phyloP scores from a whole-genome alignment of 2,797 vertebrate genomes.

The Spatula clypeata region DNA sequence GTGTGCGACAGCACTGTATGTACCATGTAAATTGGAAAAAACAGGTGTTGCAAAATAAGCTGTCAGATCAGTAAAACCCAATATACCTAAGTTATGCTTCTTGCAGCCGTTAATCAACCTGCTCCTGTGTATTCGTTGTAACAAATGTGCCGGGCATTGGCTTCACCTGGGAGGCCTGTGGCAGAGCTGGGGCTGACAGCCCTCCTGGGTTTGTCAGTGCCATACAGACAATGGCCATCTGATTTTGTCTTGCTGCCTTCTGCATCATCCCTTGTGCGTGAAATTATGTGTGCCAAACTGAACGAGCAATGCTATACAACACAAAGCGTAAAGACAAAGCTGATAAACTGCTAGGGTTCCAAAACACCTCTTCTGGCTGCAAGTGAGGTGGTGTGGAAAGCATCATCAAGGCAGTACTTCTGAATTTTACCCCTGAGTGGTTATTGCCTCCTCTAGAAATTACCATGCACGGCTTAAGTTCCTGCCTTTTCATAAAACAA shows the following conservation, averaged over 20 bases:
- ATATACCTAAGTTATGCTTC: neutral
- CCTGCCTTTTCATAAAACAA: neutral
- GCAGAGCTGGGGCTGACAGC: neutral
- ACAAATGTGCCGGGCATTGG: neutral
- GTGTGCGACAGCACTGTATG: neutral
- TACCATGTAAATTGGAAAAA: neutral
- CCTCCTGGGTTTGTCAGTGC: neutral
- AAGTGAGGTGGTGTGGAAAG: neutral
- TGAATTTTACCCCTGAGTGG: neutral
- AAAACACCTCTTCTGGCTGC: neutral
- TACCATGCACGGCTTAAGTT: neutral
- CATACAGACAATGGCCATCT: neutral
- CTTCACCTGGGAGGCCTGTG: neutral
- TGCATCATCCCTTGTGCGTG: neutral
- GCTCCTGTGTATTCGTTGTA: neutral
- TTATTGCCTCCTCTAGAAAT: conserved; percentile 1
- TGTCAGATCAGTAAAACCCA: neutral
- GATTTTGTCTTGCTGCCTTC: neutral
- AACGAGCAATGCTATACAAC: neutral
- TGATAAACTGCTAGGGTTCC: neutral
- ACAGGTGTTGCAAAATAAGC: conserved; percentile 9
- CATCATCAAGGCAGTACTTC: neutral
- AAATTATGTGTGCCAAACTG: neutral
- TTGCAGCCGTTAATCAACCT: neutral
- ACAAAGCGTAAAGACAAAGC: neutral